Conservation (phyloP, 2,888 invertebrate genomes). For the Malacosoma neustria region DNA sequence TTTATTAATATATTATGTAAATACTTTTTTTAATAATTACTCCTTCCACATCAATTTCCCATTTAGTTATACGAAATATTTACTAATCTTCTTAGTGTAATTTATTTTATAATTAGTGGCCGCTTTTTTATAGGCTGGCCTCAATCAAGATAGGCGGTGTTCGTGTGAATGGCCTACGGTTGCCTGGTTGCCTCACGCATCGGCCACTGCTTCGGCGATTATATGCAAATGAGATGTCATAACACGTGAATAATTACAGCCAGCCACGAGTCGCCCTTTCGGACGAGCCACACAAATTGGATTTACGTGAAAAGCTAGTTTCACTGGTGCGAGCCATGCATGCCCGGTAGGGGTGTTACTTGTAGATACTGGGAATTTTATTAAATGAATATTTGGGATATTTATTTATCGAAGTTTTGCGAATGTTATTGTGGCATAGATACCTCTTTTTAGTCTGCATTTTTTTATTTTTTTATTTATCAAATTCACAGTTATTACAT, state of each 20-base stretch:
- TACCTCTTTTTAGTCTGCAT: no score
- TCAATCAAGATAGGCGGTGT: conserved; percentile 60
- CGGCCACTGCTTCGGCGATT: conserved; percentile 59
- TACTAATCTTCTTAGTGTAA: conserved; percentile 54
- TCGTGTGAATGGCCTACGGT: conserved; percentile 71
- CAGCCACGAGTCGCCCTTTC: conserved; percentile 68
- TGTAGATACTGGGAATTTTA: no score
- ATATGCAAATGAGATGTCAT: conserved; percentile 75
- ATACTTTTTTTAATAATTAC: no score
- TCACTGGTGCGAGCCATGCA: conserved; percentile 36
- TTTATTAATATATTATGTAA: no score
- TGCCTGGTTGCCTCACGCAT: conserved; percentile 59
- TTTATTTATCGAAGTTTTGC: no score
- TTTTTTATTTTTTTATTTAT: no score
- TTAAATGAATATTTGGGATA: no score
- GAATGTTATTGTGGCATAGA: no score
- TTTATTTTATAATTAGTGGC: conserved; percentile 71
- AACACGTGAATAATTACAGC: conserved; percentile 73
- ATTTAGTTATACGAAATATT: conserved; percentile 51
- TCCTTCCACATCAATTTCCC: conserved; percentile 34
- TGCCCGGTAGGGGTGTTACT: background rate
- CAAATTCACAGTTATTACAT: no score
- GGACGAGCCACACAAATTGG: conserved; percentile 64
- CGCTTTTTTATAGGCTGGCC: conserved; percentile 68
- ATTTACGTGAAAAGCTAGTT: conserved; percentile 69